Evolutionary conservation across 1,140 invertebrate species (phyloP).

Genomic region (Drosophila takahashii): DNA sequence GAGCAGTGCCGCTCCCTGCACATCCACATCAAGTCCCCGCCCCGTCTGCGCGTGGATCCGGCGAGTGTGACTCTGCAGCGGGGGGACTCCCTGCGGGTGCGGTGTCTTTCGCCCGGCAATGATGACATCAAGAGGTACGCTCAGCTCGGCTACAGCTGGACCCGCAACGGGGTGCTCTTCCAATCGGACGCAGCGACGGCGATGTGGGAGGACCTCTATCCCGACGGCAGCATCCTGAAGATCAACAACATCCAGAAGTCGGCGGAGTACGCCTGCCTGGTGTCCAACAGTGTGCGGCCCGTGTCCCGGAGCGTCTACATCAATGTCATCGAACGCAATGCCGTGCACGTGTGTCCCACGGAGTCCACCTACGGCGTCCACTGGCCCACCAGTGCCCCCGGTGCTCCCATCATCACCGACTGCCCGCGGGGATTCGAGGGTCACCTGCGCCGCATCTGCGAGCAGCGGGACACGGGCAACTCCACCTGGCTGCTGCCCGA

Average conservation of each 20-base stretch:
- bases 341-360: constrained; percentile 86
- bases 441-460: constrained; percentile 86
- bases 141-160: constrained; percentile 92
- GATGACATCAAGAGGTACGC: constrained; percentile 86
- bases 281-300: constrained; percentile 86
- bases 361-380: constrained; percentile 85
- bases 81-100: constrained; percentile 88
- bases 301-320: constrained; percentile 87
- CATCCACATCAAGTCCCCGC: constrained; percentile 88
- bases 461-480: constrained; percentile 86
- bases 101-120: constrained; percentile 87
- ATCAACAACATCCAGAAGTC: constrained; percentile 90
- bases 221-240: constrained; percentile 91
- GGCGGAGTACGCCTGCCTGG: constrained; percentile 87
- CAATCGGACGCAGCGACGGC: constrained; percentile 89
- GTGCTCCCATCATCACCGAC: constrained; percentile 86
- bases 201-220: constrained; percentile 92
- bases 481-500: constrained; percentile 90
- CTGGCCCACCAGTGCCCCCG: constrained; percentile 88
- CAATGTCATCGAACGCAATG: constrained; percentile 87
- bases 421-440: constrained; percentile 86
- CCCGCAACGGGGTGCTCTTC: constrained; percentile 89
- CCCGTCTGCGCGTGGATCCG: constrained; percentile 89
- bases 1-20: constrained; percentile 90
- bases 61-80: constrained; percentile 89